Evolutionary conservation across 2,797 vertebrate species (phyloP).

Genomic region (Toxotes lorentzi): DNA sequence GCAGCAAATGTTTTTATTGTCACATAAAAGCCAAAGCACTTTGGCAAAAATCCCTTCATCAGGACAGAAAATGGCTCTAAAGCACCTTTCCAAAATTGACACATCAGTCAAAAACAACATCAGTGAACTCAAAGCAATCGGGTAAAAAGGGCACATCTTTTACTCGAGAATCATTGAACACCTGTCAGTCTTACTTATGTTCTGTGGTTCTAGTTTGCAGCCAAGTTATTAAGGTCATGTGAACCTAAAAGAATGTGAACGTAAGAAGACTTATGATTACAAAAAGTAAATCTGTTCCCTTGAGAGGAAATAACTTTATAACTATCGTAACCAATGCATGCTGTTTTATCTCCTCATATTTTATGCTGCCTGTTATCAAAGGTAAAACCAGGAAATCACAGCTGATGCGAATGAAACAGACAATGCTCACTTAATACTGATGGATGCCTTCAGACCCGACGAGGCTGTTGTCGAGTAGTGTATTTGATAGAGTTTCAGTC

Average conservation of each 20-base stretch:
- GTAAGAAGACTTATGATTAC: too few relatives aligned
- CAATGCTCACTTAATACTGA: not conserved
- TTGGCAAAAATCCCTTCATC: slow-evolving; percentile 22
- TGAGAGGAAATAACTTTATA: not conserved
- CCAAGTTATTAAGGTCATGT: not conserved
- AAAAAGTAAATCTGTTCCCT: not conserved
- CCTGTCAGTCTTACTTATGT: not conserved
- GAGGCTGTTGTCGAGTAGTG: slow-evolving; percentile 41
- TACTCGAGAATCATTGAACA: not conserved
- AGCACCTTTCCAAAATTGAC: slow-evolving; percentile 1
- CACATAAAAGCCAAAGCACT: slow-evolving; percentile 23
- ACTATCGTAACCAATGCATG: not conserved
- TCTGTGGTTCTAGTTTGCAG: not conserved
- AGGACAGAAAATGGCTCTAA: not conserved
- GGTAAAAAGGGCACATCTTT: not conserved
- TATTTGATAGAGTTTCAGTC: slow-evolving; percentile 59
- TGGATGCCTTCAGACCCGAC: slow-evolving; percentile 12
- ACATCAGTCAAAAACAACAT: slow-evolving; percentile 1
- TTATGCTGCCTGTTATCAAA: slow-evolving; percentile 1
- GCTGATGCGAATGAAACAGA: not conserved
- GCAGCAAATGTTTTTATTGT: slow-evolving; percentile 40
- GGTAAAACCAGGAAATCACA: slow-evolving; percentile 24
- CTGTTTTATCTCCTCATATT: not conserved
- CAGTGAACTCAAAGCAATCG: not conserved
- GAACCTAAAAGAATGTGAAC: not conserved